A percentile compares a stretch with the other conserved stretches of the same genome.
Evolutionary conservation across 2,888 invertebrate species (phyloP).

Genomic region (Ennomos fuscantarius): DNA sequence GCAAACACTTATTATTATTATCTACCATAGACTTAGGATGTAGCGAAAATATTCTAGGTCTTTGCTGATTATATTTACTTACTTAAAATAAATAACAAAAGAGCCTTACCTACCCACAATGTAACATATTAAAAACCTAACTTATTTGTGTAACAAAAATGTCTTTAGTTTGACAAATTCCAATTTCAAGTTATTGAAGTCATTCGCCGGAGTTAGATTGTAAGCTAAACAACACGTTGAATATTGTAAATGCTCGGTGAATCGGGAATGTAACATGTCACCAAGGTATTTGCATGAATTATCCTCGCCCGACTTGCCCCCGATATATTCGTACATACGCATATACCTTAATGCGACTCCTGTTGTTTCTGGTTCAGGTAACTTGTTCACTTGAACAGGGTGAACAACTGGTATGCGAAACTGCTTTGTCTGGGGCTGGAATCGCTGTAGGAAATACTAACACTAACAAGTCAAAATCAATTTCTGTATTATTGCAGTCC

Average conservation of each 20-base stretch:
- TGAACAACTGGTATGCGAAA: constrained; percentile 2
- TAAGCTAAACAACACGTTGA: constrained; percentile 47
- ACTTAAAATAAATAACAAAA: constrained; percentile 13
- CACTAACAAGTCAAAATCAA: too few relatives aligned
- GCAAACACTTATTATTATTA: too few relatives aligned
- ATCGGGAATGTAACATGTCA: constrained; percentile 50
- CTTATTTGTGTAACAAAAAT: constrained; percentile 27
- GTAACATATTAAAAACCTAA: constrained; percentile 4
- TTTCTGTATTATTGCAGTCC: too few relatives aligned
- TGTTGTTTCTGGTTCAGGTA: constrained; percentile 41
- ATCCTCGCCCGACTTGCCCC: constrained; percentile 31
- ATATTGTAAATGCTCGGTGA: constrained; percentile 47
- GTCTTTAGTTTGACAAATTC: constrained; percentile 35
- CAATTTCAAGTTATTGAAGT: constrained; percentile 45
- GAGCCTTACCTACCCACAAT: constrained; percentile 1
- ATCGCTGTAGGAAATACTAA: constrained; percentile 4
- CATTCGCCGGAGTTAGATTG: constrained; percentile 39
- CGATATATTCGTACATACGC: constrained; percentile 1
- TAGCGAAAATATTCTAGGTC: too few relatives aligned
- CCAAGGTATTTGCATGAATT: constrained; percentile 51
- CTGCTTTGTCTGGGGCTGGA: constrained; percentile 9
- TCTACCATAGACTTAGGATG: too few relatives aligned
- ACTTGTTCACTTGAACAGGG: constrained; percentile 22
- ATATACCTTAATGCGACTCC: constrained; percentile 27
- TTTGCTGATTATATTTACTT: background rate